phyloP scores from a whole-genome alignment of 2,113 vertebrate species.

The Pithys albifrons region DNA sequence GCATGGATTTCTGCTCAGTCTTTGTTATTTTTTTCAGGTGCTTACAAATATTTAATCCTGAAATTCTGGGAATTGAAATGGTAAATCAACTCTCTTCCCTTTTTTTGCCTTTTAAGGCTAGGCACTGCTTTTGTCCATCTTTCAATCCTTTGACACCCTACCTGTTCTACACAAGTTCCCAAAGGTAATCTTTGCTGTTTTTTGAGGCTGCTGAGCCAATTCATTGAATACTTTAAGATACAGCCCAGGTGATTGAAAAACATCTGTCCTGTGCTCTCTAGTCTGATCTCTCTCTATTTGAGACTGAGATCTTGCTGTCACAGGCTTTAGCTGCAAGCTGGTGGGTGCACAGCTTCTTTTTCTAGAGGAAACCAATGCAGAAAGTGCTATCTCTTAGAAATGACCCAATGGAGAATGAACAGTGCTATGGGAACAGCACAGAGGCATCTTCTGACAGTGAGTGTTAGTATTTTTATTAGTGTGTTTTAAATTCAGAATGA shows the following conservation, averaged over 20 bases:
- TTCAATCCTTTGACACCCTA: not conserved
- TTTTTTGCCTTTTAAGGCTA: not conserved
- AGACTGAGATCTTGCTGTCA: not conserved
- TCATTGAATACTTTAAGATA: not conserved
- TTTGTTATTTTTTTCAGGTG: not conserved
- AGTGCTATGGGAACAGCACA: not conserved
- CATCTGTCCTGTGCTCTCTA: conserved; percentile 5
- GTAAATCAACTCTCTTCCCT: not conserved
- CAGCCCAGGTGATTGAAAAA: not conserved
- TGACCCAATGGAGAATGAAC: not conserved
- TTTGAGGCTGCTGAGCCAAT: not conserved
- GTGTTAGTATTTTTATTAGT: conserved; percentile 3
- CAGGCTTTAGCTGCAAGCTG: conserved; percentile 24
- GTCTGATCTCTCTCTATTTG: not conserved
- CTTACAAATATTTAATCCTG: not conserved
- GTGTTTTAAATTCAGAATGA: not conserved
- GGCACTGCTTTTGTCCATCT: not conserved
- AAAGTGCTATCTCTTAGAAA: not conserved
- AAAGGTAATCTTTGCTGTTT: not conserved
- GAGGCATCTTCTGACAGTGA: conserved; percentile 2
- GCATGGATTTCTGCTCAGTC: not conserved
- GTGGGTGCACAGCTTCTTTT: conserved; percentile 11
- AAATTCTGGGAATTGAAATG: not conserved
- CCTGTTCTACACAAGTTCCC: not conserved
- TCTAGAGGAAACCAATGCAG: not conserved